Evolutionary conservation across 2,113 vertebrate species (phyloP).

Genomic region (Anseranas semipalmata): DNA sequence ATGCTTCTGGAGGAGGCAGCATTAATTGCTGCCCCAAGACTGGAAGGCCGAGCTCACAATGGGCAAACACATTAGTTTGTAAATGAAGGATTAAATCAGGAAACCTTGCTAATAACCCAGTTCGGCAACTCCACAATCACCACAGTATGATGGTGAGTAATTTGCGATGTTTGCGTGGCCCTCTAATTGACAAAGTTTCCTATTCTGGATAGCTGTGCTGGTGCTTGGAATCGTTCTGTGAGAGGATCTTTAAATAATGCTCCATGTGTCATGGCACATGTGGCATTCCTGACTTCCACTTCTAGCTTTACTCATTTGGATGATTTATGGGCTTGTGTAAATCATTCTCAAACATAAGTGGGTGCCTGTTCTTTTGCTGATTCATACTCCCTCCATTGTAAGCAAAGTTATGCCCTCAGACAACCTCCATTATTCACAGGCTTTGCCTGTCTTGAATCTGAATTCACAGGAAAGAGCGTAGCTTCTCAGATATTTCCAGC

Average conservation of each 20-base stretch:
- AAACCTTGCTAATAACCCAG: conserved; percentile 37
- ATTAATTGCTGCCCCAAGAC: conserved; percentile 34
- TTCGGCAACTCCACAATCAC: conserved; percentile 38
- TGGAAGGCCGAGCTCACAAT: not conserved
- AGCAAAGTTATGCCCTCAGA: not conserved
- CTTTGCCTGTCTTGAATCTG: conserved; percentile 10
- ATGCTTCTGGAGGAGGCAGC: conserved; percentile 28
- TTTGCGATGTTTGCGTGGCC: conserved; percentile 16
- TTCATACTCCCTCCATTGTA: conserved; percentile 29
- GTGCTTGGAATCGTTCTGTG: not conserved
- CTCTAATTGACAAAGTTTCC: conserved; percentile 42
- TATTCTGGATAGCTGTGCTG: conserved; percentile 5
- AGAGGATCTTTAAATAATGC: conserved; percentile 32
- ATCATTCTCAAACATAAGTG: not conserved
- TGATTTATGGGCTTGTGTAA: conserved; percentile 32
- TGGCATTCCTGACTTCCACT: conserved; percentile 38
- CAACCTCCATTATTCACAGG: not conserved
- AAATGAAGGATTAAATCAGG: conserved; percentile 51
- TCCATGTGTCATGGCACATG: conserved; percentile 23
- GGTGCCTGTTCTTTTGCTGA: conserved; percentile 43
- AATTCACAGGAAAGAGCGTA: not conserved
- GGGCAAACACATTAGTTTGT: conserved; percentile 22
- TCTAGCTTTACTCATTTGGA: conserved; percentile 19
- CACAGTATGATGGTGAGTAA: conserved; percentile 40
- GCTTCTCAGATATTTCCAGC: not conserved